Evolutionary conservation across 92 coral and sea anemone species (phyloP).

Genomic region (Metridium senile): DNA sequence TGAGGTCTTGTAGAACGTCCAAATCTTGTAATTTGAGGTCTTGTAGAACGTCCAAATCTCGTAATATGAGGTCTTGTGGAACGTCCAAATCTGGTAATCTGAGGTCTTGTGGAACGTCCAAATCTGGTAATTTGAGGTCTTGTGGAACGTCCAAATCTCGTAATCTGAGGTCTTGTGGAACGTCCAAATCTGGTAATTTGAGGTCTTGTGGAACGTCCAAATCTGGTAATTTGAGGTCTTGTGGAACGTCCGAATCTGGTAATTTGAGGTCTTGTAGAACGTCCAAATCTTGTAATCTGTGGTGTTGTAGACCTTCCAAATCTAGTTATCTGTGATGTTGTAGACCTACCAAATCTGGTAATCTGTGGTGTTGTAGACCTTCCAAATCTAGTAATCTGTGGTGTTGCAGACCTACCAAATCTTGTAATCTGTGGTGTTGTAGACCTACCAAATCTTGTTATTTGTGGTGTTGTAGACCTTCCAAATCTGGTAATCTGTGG

Average conservation of each 20-base stretch:
- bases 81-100: conserved; percentile 2
- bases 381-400: conserved; percentile 23
- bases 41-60: not conserved
- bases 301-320: conserved; percentile 17
- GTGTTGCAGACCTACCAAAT: conserved; percentile 2
- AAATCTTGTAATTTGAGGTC: conserved; percentile 15
- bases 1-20: conserved; percentile 16
- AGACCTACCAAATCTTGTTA: conserved; percentile 24
- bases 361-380: conserved; percentile 17
- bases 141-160: conserved; percentile 18
- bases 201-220: conserved; percentile 14
- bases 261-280: conserved; percentile 9
- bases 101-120: conserved; percentile 6
- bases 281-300: conserved; percentile 19
- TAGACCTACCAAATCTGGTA: conserved; percentile 17
- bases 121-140: conserved; percentile 6
- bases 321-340: conserved; percentile 11
- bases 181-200: conserved; percentile 24
- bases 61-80: conserved; percentile 8
- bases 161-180: conserved; percentile 15
- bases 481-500: conserved; percentile 22
- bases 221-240: conserved; percentile 16
- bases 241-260: conserved; percentile 14
- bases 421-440: conserved; percentile 24
- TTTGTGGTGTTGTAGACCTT: conserved; percentile 27